Base-by-base conservation (phyloP, 2,113 vertebrate species). In the Copsychus sechellarum region DNA sequence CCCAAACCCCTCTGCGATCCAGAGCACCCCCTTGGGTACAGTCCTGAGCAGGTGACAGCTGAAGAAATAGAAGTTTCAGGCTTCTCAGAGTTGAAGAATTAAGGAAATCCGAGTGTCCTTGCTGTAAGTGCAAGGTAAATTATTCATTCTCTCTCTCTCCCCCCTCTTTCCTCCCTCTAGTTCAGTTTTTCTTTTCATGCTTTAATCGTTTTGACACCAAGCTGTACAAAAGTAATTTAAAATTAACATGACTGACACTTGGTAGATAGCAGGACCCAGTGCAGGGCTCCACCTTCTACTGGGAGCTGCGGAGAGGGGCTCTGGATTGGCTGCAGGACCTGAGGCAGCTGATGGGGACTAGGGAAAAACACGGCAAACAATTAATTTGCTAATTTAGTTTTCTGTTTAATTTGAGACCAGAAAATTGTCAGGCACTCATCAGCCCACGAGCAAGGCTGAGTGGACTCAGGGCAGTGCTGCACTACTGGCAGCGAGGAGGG, bases 171-270 rank as follows among this genome's bases (percentile, higher is more conserved):
- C 89, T 92, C 90, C 80, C 82, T 88, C 95, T 90, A 91, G 93
- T 97, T 97, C 97, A 96, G 95, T 96, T 98, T 98, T 97, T 79
- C 93, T 95, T 95, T 98, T 98, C 98, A 98, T 97, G 98, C 98
- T 98, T 98, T 98, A 99, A 99, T 98, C 93, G 93, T 98, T 98
- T 98, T 99, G 98, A 99, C 99, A 99, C 98, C 98, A 97, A 98
- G 98, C 98, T 97, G 98, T 98, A 98, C 97, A 97, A 97, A 98
- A 98, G 98, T 98, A 99, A 99, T 99, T 99, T 98, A 99, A 99
- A 98, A 98, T 98, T 98, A 99, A 98, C 98, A 98, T 99, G 98
- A 99, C 97, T 99, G 98, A 98, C 99, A 98, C 97, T 99, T 91
- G 91, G 97, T 94, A 95, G 97, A 97, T 97, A 95, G 96, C 97